Percentiles rank a stretch among this genome's conserved stretches.
Conservation (phyloP, 2,888 invertebrate genomes). For the Spisula subtruncata region DNA sequence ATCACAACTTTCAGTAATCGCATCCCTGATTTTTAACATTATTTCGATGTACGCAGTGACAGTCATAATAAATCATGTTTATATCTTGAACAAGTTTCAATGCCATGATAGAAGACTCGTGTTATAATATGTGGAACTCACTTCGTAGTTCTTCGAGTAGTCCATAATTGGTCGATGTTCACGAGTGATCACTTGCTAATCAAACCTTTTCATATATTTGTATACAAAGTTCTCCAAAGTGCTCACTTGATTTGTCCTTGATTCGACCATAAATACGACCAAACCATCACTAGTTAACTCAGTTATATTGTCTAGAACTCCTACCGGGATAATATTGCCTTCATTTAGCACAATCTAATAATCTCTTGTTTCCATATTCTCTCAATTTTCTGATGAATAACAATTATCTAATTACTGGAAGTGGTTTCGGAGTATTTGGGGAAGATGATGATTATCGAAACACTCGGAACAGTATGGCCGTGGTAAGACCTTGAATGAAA, state of each 20-base stretch:
- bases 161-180: too few relatives aligned
- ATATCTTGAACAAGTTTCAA: too few relatives aligned
- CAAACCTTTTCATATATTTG: not conserved
- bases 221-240: not conserved
- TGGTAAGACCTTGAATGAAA: not conserved
- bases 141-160: too few relatives aligned
- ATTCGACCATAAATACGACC: not conserved
- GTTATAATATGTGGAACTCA: too few relatives aligned
- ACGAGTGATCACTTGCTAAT: too few relatives aligned
- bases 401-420: not conserved
- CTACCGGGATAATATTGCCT: not conserved
- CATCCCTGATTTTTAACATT: too few relatives aligned
- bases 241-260: too few relatives aligned
- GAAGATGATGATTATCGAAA: not conserved
- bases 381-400: not conserved
- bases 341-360: slow-evolving; percentile 19
- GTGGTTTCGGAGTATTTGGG: not conserved
- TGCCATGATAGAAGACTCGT: too few relatives aligned
- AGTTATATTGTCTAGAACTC: not conserved
- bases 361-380: not conserved
- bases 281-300: not conserved
- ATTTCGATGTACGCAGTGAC: too few relatives aligned
- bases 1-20: too few relatives aligned
- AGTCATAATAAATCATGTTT: too few relatives aligned
- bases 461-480: not conserved